Percentiles rank a stretch among this genome's conserved stretches.
These are phyloP conservation scores for Stenurella melanura DNA, from an alignment of 2,888 invertebrate genomes.

Conservation along the genomic window DNA sequence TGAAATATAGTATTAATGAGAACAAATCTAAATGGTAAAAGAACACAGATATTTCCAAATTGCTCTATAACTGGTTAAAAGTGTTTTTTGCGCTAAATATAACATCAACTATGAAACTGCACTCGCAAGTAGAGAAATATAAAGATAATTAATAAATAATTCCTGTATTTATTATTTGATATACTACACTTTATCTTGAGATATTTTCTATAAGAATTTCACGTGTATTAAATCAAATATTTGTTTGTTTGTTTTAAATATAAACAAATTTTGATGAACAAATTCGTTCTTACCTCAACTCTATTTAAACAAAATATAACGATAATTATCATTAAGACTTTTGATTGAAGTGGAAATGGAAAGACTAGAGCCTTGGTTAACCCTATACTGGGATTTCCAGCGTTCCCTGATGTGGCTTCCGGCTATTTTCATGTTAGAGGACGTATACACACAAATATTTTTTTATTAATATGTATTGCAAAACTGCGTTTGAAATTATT, in stretches of 20 bases:
- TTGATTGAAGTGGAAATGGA: neutral
- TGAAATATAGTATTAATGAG: neutral
- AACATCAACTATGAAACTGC: too few species aligned
- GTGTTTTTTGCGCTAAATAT: neutral
- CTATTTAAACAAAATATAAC: too few species aligned
- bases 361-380: neutral
- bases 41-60: neutral
- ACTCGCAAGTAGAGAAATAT: too few species aligned
- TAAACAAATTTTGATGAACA: too few species aligned
- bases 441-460: neutral
- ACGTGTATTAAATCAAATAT: too few species aligned
- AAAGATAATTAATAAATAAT: too few species aligned
- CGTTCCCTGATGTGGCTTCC: neutral
- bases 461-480: neutral
- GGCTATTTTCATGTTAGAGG: neutral
- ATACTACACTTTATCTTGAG: too few species aligned
- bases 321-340: too few species aligned
- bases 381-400: neutral
- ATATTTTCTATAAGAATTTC: too few species aligned
- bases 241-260: too few species aligned
- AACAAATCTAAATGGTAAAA: neutral
- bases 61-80: neutral
- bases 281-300: too few species aligned
- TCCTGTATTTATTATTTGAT: too few species aligned
- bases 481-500: neutral